Conservation (phyloP, 2,113 vertebrate genomes). For the Oreochromis tanganicae region DNA sequence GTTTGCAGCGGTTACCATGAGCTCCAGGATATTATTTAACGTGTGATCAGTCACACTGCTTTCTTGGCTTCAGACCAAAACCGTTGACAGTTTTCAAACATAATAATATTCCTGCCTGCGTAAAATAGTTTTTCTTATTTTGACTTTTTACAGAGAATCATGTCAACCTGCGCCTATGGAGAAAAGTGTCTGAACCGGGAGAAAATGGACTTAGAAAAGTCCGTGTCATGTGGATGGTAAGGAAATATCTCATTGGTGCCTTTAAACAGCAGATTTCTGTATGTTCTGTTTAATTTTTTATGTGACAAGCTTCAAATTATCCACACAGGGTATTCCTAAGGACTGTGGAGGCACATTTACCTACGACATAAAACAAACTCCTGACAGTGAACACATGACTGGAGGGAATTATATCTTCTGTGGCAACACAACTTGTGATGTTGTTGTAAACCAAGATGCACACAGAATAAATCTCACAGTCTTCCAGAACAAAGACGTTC, state of each 20-base stretch:
- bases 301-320: not conserved
- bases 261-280: not conserved
- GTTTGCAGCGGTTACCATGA: not conserved
- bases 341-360: constrained; percentile 20
- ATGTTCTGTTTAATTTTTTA: not conserved
- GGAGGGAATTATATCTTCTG: not conserved
- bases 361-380: not conserved
- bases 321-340: constrained; percentile 29
- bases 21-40: not conserved
- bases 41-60: not conserved
- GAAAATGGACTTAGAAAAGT: constrained; percentile 22
- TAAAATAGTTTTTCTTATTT: not conserved
- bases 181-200: constrained; percentile 9
- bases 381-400: not conserved
- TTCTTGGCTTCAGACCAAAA: not conserved
- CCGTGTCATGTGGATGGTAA: constrained; percentile 50
- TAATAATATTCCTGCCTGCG: not conserved
- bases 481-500: not conserved
- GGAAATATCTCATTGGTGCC: not conserved
- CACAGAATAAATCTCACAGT: constrained; percentile 28
- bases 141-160: constrained; percentile 10
- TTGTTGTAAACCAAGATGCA: constrained; percentile 18
- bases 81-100: not conserved
- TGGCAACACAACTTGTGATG: not conserved
- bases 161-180: constrained; percentile 39